phyloP scores from a whole-genome alignment of 2,888 invertebrate genomes.

The Timema podura region DNA sequence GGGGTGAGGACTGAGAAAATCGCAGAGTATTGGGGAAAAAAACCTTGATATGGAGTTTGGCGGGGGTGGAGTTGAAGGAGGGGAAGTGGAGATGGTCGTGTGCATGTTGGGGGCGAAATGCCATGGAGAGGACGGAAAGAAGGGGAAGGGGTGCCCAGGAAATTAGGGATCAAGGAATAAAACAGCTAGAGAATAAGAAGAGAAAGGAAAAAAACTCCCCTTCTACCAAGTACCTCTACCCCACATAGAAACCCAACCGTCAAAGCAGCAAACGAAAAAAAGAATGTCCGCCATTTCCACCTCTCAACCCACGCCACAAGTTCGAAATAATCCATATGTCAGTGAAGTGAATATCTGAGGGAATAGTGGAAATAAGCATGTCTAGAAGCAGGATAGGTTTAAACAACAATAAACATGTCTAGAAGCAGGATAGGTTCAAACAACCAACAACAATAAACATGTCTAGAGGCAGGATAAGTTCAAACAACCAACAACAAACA shows the following conservation, averaged over 20 bases:
- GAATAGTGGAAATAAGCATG: no score
- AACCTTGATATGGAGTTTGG: no score
- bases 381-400: no score
- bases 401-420: no score
- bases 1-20: no score
- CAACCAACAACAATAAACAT: no score
- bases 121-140: slow-evolving; percentile 16
- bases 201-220: slow-evolving; percentile 15
- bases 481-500: no score
- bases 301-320: background rate
- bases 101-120: slow-evolving; percentile 17
- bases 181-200: slow-evolving; percentile 24
- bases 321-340: no score
- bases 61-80: background rate
- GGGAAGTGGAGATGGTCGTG: slow-evolving; percentile 15
- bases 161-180: slow-evolving; percentile 33
- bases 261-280: slow-evolving; percentile 19
- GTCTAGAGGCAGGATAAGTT: no score
- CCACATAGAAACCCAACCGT: slow-evolving; percentile 14
- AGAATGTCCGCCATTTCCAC: slow-evolving; percentile 26
- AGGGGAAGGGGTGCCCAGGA: slow-evolving; percentile 26
- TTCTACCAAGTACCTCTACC: background rate
- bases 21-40: no score
- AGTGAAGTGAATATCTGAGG: no score
- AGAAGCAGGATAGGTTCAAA: no score